Conservation (phyloP, 2,888 invertebrate species). For the Phyllotreta cruciferae region DNA sequence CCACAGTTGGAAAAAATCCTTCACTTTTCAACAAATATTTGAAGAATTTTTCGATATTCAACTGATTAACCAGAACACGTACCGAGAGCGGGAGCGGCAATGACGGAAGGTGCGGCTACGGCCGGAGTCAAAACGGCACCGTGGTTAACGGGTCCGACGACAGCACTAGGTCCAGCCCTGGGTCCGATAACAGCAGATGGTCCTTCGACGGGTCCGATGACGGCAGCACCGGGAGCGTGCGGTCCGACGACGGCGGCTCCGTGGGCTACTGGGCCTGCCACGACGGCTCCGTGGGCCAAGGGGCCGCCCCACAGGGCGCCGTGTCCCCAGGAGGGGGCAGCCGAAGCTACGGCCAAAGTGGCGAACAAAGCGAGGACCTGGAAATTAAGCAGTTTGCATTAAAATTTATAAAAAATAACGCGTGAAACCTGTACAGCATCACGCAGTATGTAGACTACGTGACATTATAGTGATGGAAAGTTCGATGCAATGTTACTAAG, state of each 20-base stretch:
- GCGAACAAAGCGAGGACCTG: constrained; percentile 41
- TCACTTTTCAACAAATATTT: background rate
- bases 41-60: background rate
- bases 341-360: constrained; percentile 41
- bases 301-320: constrained; percentile 15
- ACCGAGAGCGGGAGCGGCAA: constrained; percentile 33
- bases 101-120: constrained; percentile 27
- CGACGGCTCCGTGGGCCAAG: constrained; percentile 27
- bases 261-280: constrained; percentile 31
- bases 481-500: too few relatives aligned
- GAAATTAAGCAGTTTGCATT: constrained; percentile 5
- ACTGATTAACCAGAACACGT: background rate
- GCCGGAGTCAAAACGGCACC: constrained; percentile 38
- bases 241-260: constrained; percentile 39
- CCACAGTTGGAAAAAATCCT: background rate
- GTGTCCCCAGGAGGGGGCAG: constrained; percentile 35
- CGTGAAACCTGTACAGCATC: too few relatives aligned
- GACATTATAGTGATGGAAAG: too few relatives aligned
- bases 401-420: too few relatives aligned
- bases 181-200: constrained; percentile 41
- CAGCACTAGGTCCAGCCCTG: constrained; percentile 21
- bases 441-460: too few relatives aligned
- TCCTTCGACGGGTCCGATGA: constrained; percentile 38
- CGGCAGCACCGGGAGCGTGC: constrained; percentile 31
- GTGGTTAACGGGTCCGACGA: constrained; percentile 37